phyloP scores from a whole-genome alignment of 2,888 invertebrate species.

The Campoletis raptor region DNA sequence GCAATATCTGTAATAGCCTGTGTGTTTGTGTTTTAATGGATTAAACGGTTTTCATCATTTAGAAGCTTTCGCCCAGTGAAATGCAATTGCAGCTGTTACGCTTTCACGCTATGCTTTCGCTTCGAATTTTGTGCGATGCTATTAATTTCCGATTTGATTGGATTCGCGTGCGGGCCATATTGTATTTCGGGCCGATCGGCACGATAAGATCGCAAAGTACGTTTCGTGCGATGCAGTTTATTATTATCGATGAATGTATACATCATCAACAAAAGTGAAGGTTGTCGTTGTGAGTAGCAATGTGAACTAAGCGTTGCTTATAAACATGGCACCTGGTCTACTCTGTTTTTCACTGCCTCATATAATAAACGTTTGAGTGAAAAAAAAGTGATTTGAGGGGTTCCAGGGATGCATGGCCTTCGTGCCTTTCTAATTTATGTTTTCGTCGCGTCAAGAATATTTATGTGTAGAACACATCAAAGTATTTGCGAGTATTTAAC shows the following conservation, averaged over 20 bases:
- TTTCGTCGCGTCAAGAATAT: conserved; percentile 80
- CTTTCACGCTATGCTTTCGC: conserved; percentile 61
- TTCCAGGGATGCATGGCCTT: conserved; percentile 47
- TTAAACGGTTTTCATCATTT: conserved; percentile 63
- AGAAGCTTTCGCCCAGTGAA: conserved; percentile 49
- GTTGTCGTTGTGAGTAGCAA: background rate
- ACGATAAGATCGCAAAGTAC: conserved; percentile 51
- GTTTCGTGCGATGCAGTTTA: conserved; percentile 45
- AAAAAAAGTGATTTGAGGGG: background rate
- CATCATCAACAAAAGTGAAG: background rate
- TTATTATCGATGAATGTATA: conserved; percentile 42
- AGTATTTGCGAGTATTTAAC: conserved; percentile 79
- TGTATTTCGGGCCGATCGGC: conserved; percentile 34
- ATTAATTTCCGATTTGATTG: conserved; percentile 69
- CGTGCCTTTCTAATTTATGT: conserved; percentile 82
- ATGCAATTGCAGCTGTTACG: conserved; percentile 56
- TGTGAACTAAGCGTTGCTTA: background rate
- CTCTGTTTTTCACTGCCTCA: background rate
- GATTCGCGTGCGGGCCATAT: conserved; percentile 56
- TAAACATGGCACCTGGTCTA: background rate
- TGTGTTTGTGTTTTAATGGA: conserved; percentile 60
- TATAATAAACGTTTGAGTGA: background rate
- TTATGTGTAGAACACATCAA: conserved; percentile 83
- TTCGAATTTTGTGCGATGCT: conserved; percentile 51
- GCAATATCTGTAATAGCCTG: conserved; percentile 29